These are phyloP conservation scores for Coranthus polyacanthus DNA, from an alignment of 2,797 vertebrate species.

Conservation along the genomic window DNA sequence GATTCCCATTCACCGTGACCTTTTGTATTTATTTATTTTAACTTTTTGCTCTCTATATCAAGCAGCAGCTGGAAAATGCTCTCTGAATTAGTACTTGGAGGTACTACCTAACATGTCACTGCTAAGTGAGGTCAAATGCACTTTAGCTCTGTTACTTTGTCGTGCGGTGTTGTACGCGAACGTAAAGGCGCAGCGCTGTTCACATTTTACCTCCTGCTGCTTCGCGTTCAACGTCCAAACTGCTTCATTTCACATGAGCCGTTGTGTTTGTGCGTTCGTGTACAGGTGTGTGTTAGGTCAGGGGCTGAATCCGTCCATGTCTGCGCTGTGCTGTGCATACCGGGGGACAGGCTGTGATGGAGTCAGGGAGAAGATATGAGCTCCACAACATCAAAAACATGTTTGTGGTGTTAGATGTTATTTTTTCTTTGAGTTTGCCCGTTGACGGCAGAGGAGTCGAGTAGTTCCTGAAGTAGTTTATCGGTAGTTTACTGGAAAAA, in stretches of 20 bases:
- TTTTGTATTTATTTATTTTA: conserved; percentile 20
- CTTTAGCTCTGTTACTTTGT: neutral
- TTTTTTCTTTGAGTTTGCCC: too few species aligned
- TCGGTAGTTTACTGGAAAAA: too few species aligned
- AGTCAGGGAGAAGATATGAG: too few species aligned
- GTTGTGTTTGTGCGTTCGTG: too few species aligned
- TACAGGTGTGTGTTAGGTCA: too few species aligned
- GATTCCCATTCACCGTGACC: conserved; percentile 23
- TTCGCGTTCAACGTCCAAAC: conserved; percentile 6
- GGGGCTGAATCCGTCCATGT: too few species aligned
- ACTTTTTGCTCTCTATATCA: neutral
- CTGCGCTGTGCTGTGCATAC: too few species aligned
- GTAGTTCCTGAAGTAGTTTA: too few species aligned
- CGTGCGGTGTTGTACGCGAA: neutral
- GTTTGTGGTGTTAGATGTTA: too few species aligned
- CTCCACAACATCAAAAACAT: too few species aligned
- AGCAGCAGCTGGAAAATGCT: conserved; percentile 6
- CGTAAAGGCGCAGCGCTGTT: neutral
- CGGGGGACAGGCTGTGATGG: too few species aligned
- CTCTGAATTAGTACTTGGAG: neutral
- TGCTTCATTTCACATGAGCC: neutral
- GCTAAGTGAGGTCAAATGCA: conserved; percentile 22
- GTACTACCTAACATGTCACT: neutral
- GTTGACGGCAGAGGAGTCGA: too few species aligned
- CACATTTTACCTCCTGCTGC: conserved; percentile 3